These are phyloP conservation scores for Temnothorax longispinosus DNA, from an alignment of 1,140 invertebrate genomes.

Conservation along the genomic window DNA sequence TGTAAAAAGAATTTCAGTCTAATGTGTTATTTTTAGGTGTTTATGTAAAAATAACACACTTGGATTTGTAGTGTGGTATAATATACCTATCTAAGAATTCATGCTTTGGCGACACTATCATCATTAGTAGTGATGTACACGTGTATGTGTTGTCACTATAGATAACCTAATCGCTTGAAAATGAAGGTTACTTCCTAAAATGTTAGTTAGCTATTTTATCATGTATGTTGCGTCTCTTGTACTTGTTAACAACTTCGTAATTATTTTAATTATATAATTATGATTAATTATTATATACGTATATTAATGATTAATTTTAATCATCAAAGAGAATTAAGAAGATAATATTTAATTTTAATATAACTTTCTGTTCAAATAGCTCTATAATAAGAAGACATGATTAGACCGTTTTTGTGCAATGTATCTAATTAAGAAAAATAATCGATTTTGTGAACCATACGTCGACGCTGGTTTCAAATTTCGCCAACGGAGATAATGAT, in stretches of 20 bases:
- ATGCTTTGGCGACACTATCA: background rate
- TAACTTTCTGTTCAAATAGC: background rate
- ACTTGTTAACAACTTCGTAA: background rate
- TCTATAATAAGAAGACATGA: background rate
- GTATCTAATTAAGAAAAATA: background rate
- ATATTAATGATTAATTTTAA: background rate
- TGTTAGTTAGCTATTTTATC: background rate
- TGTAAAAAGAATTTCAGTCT: too few relatives aligned
- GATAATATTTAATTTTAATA: background rate
- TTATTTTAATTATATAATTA: background rate
- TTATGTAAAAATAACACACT: too few relatives aligned
- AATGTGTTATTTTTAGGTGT: too few relatives aligned
- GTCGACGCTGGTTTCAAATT: background rate
- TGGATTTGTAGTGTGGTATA: too few relatives aligned
- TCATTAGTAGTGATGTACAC: background rate
- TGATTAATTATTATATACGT: too few relatives aligned
- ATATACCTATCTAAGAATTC: background rate
- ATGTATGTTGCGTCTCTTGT: background rate
- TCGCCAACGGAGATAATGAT: background rate
- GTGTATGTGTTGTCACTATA: background rate
- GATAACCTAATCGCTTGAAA: constrained; percentile 3
- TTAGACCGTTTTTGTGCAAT: background rate
- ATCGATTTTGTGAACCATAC: background rate
- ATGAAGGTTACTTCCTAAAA: background rate
- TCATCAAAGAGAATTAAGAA: background rate